Percentiles rank a stretch among this genome's conserved stretches.
These are phyloP conservation scores for Plutomurus gul DNA, from an alignment of 1,140 invertebrate species.

Conservation along the genomic window DNA sequence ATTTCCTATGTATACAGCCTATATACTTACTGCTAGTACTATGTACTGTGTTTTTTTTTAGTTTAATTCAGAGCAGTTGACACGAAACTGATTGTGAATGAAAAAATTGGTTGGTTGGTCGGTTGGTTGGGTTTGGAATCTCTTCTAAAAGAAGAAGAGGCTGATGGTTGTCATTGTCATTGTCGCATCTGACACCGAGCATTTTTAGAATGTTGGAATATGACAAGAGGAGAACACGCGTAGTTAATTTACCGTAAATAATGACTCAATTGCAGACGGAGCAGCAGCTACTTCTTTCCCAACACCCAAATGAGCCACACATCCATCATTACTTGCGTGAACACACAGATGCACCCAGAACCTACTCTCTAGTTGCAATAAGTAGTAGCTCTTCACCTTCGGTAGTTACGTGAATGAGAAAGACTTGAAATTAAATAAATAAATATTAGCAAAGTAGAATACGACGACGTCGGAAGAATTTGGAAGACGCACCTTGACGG, in stretches of 20 bases:
- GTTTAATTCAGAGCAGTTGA: neutral
- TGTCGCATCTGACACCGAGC: neutral
- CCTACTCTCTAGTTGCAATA: too few species aligned
- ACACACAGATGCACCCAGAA: neutral
- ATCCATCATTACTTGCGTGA: neutral
- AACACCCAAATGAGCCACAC: neutral
- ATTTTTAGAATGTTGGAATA: too few species aligned
- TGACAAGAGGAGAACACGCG: neutral
- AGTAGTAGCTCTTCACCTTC: too few species aligned
- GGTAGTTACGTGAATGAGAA: too few species aligned
- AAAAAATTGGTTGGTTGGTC: neutral
- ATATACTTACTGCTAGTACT: too few species aligned
- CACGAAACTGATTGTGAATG: neutral
- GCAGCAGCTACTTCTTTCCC: neutral
- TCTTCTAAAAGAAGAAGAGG: neutral
- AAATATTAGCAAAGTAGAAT: too few species aligned
- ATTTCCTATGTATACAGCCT: too few species aligned
- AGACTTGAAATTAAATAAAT: too few species aligned
- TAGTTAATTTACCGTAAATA: constrained; percentile 35
- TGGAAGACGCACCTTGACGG: too few species aligned
- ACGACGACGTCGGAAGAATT: too few species aligned
- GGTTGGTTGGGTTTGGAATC: neutral
- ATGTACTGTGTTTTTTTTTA: neutral
- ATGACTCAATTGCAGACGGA: constrained; percentile 33
- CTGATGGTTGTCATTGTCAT: neutral